A percentile compares a stretch with the other conserved stretches of the same genome.
Evolutionary conservation across 2,888 invertebrate species (phyloP).

Genomic region (Pseudanteris insignis): DNA sequence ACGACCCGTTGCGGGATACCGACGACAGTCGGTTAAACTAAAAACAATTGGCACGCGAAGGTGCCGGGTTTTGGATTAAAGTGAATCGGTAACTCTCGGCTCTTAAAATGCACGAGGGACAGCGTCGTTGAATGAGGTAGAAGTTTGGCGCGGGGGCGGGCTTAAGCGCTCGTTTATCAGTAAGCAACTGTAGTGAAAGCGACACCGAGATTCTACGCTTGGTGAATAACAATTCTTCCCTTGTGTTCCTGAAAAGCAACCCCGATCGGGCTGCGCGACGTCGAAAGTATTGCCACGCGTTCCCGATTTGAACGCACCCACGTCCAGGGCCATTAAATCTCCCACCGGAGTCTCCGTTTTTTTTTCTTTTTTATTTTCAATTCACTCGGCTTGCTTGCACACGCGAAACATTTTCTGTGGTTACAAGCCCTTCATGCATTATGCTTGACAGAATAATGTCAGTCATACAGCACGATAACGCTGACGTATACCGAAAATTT

Average conservation of each 20-base stretch:
- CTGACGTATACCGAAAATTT: conserved; percentile 19
- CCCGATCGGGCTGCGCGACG: conserved; percentile 22
- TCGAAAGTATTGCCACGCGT: conserved; percentile 56
- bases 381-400: conserved; percentile 53
- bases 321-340: conserved; percentile 50
- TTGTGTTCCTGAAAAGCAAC: conserved; percentile 25
- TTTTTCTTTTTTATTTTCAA: conserved; percentile 56
- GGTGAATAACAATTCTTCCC: conserved; percentile 62
- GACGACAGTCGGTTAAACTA: no score
- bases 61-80: no score
- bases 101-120: no score
- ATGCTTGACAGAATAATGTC: conserved; percentile 34
- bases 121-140: no score
- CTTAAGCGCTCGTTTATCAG: no score
- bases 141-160: no score
- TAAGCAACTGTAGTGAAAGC: conserved; percentile 66
- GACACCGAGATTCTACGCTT: conserved; percentile 63
- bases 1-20: no score
- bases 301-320: conserved; percentile 23
- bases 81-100: no score
- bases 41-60: no score
- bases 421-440: conserved; percentile 43
- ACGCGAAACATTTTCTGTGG: conserved; percentile 50
- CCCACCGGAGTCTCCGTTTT: conserved; percentile 20
- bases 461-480: conserved; percentile 26